Conservation (phyloP, 2,113 vertebrate species). For the Archilochus colubris region DNA sequence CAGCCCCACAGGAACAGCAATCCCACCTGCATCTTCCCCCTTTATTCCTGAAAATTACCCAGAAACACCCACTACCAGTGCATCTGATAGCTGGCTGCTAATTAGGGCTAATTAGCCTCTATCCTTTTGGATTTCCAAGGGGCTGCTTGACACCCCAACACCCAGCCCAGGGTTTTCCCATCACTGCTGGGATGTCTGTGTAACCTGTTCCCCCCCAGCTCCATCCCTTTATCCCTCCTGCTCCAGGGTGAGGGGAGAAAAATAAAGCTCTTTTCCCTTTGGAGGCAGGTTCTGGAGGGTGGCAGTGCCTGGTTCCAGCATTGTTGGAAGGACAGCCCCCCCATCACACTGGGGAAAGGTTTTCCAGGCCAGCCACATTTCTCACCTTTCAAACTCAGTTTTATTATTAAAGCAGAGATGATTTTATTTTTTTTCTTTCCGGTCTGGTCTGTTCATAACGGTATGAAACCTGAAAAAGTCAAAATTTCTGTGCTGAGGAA, state of each 20-base stretch:
- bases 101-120: background rate
- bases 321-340: fast-evolving
- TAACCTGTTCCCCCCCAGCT: background rate
- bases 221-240: background rate
- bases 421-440: background rate
- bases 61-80: background rate
- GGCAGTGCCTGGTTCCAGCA: fast-evolving
- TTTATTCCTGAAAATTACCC: background rate
- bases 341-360: fast-evolving
- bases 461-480: background rate
- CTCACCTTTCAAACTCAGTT: background rate
- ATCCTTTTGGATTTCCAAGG: background rate
- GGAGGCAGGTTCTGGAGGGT: background rate
- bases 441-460: background rate
- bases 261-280: fast-evolving
- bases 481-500: background rate
- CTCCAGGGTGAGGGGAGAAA: no score
- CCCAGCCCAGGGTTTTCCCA: fast-evolving
- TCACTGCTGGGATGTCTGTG: no score
- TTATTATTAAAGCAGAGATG: background rate
- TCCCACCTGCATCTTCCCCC: background rate
- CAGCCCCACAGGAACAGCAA: background rate
- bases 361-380: background rate
- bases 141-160: fast-evolving
- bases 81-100: background rate